Percentiles rank a stretch among this genome's conserved stretches.
Conservation (phyloP, 2,888 invertebrate species). For the Stomorhina lunata region DNA sequence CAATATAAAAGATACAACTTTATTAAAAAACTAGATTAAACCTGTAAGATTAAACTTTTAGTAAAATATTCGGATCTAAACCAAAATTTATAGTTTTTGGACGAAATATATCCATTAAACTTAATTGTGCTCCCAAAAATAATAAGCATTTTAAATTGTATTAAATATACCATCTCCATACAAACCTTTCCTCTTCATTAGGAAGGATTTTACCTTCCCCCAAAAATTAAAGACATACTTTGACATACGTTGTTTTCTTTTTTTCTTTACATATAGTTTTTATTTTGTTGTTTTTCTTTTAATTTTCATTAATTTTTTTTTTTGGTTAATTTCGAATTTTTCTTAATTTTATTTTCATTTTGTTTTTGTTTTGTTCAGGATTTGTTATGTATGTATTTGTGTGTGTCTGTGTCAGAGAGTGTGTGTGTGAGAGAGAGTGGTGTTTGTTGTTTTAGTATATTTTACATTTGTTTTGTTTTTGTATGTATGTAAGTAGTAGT, state of each 20-base stretch:
- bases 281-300: conserved; percentile 40
- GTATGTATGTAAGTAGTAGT: too few relatives aligned
- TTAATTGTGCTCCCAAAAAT: too few relatives aligned
- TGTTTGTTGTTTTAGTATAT: conserved; percentile 46
- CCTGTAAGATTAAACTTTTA: too few relatives aligned
- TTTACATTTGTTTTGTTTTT: conserved; percentile 64
- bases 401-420: conserved; percentile 18
- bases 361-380: conserved; percentile 18
- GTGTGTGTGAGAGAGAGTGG: conserved; percentile 26
- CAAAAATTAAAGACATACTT: conserved; percentile 46
- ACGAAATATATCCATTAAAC: too few relatives aligned
- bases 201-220: too few relatives aligned
- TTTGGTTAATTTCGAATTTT: conserved; percentile 60
- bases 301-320: conserved; percentile 27
- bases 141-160: too few relatives aligned
- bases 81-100: too few relatives aligned
- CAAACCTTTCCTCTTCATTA: too few relatives aligned
- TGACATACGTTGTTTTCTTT: conserved; percentile 41
- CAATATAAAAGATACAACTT: too few relatives aligned
- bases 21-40: too few relatives aligned
- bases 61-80: too few relatives aligned
- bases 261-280: conserved; percentile 63
- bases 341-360: conserved; percentile 48
- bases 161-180: too few relatives aligned
- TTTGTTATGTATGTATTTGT: conserved; percentile 29